Evolutionary conservation across 2,888 invertebrate species (phyloP).

Genomic region (Acrobasis repandana): DNA sequence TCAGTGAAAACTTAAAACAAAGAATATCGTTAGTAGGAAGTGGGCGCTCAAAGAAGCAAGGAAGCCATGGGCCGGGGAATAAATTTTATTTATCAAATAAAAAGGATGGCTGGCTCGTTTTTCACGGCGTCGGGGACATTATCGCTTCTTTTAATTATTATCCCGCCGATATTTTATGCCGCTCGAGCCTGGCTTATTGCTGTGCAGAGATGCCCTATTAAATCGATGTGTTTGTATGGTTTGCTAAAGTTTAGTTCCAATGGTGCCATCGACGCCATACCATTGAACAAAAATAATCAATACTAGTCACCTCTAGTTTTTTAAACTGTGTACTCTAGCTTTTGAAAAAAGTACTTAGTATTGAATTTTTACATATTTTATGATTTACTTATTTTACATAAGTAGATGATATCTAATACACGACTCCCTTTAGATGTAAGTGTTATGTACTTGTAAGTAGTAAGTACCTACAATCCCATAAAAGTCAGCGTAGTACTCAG

Average conservation of each 20-base stretch:
- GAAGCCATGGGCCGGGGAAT: constrained; percentile 64
- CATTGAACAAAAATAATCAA: no score
- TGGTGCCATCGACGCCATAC: no score
- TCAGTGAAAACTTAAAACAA: constrained; percentile 37
- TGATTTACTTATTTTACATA: no score
- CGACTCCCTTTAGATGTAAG: no score
- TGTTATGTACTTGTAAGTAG: no score
- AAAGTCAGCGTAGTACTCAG: no score
- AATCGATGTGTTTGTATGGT: not conserved
- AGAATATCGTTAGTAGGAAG: constrained; percentile 58
- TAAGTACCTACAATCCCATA: no score
- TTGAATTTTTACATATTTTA: no score
- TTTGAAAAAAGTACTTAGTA: no score
- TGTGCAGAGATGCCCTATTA: not conserved
- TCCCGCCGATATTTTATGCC: constrained; percentile 78
- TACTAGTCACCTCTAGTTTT: no score
- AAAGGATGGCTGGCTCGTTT: constrained; percentile 81
- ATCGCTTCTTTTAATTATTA: constrained; percentile 83
- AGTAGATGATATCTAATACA: no score
- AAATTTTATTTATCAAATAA: constrained; percentile 84
- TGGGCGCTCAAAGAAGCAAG: constrained; percentile 62
- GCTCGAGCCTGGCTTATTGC: constrained; percentile 32
- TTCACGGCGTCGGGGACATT: constrained; percentile 78
- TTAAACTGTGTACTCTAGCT: no score
- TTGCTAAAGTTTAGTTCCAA: not conserved